phyloP scores from a whole-genome alignment of 2,797 vertebrate species.

The Setipinna tenuifilis region DNA sequence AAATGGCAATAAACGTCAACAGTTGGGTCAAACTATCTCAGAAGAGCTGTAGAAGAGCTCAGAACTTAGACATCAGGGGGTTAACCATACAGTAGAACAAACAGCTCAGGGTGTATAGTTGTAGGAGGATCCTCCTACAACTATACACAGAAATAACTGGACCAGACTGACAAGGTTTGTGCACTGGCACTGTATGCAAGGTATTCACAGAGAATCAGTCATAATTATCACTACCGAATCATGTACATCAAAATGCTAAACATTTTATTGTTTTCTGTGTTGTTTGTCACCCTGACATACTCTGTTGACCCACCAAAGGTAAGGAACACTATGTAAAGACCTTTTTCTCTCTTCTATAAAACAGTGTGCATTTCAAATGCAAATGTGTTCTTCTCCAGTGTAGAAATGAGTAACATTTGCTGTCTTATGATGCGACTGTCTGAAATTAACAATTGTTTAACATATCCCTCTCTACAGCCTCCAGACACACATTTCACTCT shows the following conservation, averaged over 20 bases:
- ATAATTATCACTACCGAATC: background rate
- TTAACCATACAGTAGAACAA: background rate
- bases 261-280: background rate
- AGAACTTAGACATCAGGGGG: background rate
- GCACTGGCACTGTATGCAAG: background rate
- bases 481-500: background rate
- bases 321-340: background rate
- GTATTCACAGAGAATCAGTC: background rate
- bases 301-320: background rate
- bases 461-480: background rate
- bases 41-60: background rate
- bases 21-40: background rate
- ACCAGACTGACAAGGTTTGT: background rate
- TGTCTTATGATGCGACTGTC: no score
- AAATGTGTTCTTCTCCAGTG: background rate
- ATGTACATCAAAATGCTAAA: background rate
- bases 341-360: background rate
- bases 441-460: no score
- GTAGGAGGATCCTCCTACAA: background rate
- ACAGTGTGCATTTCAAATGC: background rate
- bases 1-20: background rate
- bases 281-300: background rate
- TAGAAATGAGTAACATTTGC: no score
- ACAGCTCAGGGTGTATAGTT: background rate
- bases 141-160: background rate